A percentile compares a stretch with the other conserved stretches of the same genome.
These are phyloP conservation scores for Poeciliopsis paucimaculata DNA, from an alignment of 2,797 vertebrate genomes.

Conservation along the genomic window DNA sequence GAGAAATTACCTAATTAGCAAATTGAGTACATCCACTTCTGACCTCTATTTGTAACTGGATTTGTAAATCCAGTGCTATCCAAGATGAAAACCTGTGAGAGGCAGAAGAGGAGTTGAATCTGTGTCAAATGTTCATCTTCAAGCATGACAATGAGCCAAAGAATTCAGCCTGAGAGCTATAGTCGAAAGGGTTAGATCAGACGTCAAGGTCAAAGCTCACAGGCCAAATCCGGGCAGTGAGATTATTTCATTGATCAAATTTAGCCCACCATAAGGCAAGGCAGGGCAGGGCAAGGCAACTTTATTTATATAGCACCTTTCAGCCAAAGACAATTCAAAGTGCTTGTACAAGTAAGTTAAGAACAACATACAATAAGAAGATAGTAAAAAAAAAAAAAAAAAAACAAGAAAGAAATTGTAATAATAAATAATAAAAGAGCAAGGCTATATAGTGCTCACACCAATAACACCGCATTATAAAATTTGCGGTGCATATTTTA, in stretches of 20 bases:
- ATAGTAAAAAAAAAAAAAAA: too few relatives aligned
- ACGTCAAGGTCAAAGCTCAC: not conserved
- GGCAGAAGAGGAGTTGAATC: not conserved
- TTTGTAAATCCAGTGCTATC: not conserved
- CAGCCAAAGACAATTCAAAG: too few relatives aligned
- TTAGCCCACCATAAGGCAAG: not conserved
- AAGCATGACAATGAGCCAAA: not conserved
- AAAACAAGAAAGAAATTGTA: too few relatives aligned
- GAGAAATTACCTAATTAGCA: not conserved
- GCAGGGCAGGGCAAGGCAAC: too few relatives aligned
- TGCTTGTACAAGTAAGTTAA: too few relatives aligned
- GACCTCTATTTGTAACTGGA: not conserved
- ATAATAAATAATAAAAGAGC: too few relatives aligned
- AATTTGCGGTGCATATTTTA: too few relatives aligned
- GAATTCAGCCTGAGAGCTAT: not conserved
- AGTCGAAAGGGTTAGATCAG: not conserved
- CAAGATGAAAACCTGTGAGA: not conserved
- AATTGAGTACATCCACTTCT: not conserved
- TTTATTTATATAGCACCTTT: too few relatives aligned
- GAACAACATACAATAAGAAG: too few relatives aligned
- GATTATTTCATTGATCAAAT: not conserved
- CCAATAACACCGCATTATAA: not conserved
- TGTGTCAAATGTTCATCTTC: not conserved
- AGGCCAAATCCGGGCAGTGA: not conserved
- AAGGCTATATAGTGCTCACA: not conserved